Base-by-base conservation (phyloP, 2,797 vertebrate species). In the Monodelphis domestica region DNA sequence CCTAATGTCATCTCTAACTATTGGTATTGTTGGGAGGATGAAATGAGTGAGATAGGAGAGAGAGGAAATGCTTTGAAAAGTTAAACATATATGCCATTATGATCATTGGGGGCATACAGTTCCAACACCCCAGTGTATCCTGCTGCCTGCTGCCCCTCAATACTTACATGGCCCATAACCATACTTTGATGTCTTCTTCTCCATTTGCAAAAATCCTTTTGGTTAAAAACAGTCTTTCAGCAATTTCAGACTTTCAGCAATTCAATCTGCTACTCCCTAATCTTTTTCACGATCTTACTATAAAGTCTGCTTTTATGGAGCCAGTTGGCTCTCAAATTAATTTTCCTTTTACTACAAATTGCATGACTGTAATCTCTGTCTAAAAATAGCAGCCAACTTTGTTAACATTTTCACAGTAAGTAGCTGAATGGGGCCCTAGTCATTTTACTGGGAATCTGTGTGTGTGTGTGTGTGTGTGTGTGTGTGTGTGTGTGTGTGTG, bases 211-310 rank as follows among this genome's bases (percentile, higher is more conserved):
- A 91, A 55, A 38, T 7, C 14, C 70, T 94, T 94, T 45, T 88
- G 10, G 38, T 94, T 90, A 70, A 70, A 51, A 84, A 88, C 89
- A 96, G 63, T 92, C 89, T n/a, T n/a, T n/a, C n/a, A n/a, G n/a
- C n/a, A n/a, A 93, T 93, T 94, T 3, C 21, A 95, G 5, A 30
- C 15, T 90, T 38, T 45, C 59, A 88, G 9, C 93, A 88, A 17
- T 84, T 95, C 55, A 70, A 51, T 78, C 53, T 92, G 28, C 14
- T 92, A 51, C 88, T 90, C 38, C 95, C 24, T 89, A 50, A 30
- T 90, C n/a, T 96, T 97, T 95, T 90, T 97, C 88, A 94, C 88
- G 97, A 92, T 98, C 54, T 97, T 97, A 97, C 95, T 97, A 90
- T 96, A 94, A 84, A 97, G 54, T 95, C 96, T 88, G 93, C 97